phyloP scores from a whole-genome alignment of 2,113 vertebrate genomes.

The Lophotis ruficrista region DNA sequence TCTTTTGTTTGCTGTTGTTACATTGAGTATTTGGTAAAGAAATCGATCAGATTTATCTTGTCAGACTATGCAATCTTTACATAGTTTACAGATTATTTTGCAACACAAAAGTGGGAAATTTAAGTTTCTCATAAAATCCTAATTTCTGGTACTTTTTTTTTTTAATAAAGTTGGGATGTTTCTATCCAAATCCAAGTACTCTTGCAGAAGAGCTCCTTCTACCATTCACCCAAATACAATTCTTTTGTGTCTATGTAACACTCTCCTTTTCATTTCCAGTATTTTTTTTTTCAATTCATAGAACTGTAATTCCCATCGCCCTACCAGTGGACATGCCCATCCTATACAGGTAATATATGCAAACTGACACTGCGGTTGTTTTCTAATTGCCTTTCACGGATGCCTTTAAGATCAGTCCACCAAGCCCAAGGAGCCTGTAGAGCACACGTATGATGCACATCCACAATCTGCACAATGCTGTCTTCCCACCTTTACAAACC shows the following conservation, averaged over 20 bases:
- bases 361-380: neutral
- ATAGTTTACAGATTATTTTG: neutral
- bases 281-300: neutral
- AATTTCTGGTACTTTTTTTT: neutral
- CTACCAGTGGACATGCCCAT: neutral
- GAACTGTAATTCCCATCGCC: neutral
- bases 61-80: neutral
- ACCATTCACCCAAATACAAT: neutral
- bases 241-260: neutral
- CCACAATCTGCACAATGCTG: neutral
- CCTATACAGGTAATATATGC: neutral
- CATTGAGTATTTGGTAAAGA: neutral
- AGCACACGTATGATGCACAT: neutral
- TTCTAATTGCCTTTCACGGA: neutral
- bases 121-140: neutral
- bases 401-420: neutral
- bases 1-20: neutral
- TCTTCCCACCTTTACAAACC: neutral
- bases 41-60: neutral
- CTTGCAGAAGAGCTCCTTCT: neutral
- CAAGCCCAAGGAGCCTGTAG: neutral
- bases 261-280: neutral
- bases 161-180: neutral
- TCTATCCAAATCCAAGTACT: neutral
- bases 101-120: neutral